Evolutionary conservation across 1,140 invertebrate species (phyloP), one percentile per base, ranked within the genome.

Genomic region (Musca domestica): DNA sequence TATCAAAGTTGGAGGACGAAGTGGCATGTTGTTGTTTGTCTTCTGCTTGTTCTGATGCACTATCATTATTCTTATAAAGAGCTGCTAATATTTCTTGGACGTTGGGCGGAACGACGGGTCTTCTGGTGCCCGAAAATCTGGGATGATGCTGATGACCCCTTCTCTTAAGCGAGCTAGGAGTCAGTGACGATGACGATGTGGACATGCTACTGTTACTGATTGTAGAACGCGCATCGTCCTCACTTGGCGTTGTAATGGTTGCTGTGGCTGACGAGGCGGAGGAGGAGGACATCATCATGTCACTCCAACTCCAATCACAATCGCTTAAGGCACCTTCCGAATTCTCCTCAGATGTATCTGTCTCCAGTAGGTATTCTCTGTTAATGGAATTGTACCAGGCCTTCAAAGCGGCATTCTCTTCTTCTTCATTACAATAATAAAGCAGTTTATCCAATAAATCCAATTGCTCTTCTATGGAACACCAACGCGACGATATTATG

Each of bases 101-200:
- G 70, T 82, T 79, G 30, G 74, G 74, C 46, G 74, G 74, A 20
- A 72, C 69, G 70, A 77, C 76, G n/a, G 80, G 82, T 74, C 80
- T 75, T 52, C 85, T 75, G 64, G 73, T 81, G 61, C 84, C 84
- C 52, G 82, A 71, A 70, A 85, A 84, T 30, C 87, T 85, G 72
- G 88, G 90, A 84, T 92, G 91, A 83, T 92, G 90, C 82, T 92
- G 91, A 78, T 92, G 91, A 66, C 90, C 90, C 80, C 90, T 88
- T 79, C 90, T 88, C 82, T 85, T 88, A 66, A 85, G 82, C 80
- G 85, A 82, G 73, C 70, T 80, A 84, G 78, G 83, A 82, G 80
- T 84, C 81, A 76, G 79, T 81, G 81, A 84, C 14, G 61, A 58
- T 47, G 51, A 52, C 48, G 52, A 51, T 9, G 54, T 58, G 22